Evolutionary conservation across 1,140 invertebrate genomes (phyloP), one percentile per base, ranked within the genome.

Genomic region (Neodiprion virginianus): DNA sequence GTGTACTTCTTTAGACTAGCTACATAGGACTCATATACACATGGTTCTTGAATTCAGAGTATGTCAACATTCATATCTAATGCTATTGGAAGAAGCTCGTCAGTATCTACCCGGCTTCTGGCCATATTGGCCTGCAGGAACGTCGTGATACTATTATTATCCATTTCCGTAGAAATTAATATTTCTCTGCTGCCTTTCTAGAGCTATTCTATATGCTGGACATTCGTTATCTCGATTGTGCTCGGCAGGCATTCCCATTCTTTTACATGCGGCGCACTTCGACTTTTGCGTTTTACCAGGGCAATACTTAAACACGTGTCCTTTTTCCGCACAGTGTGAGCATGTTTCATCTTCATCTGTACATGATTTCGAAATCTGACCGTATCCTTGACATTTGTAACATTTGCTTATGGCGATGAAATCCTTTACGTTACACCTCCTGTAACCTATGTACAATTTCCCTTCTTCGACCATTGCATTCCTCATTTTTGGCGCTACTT

Each of bases 301-400:
- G 21, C 72, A 74, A 47, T 74, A 65, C 21, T 40, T 21, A 21
- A 28, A 28, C 1, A 71, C 67, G 48, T 74, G 61, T 14, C 67
- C 21, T 11, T 11, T 17, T 71, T 67, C 72, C 68, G 71, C 49
- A 50, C 74, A 75, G 21, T 28, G 61, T 5, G 23, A 48, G 47
- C 74, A 75, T 8, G 49, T 73, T 10, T 12, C n/a, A 28, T 8
- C 17, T 68, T 28, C 7, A 14, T 1, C 47, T 17, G 23, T 7
- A 47, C 74, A 75, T 5, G 11, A 49, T 28, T 61, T 75, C 17
- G 74, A 69, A 12, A 72, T 17, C 53, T 79, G 77, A 0, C 76
- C 76, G 50, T 66, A 77, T 11, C 28, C 5, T 9, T 74, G 78
- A 21, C 78, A 79, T 48, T 76, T 76, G 48, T 40, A 76, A 48